phyloP scores from a whole-genome alignment of 2,888 invertebrate species.

The Oscheius sp. region DNA sequence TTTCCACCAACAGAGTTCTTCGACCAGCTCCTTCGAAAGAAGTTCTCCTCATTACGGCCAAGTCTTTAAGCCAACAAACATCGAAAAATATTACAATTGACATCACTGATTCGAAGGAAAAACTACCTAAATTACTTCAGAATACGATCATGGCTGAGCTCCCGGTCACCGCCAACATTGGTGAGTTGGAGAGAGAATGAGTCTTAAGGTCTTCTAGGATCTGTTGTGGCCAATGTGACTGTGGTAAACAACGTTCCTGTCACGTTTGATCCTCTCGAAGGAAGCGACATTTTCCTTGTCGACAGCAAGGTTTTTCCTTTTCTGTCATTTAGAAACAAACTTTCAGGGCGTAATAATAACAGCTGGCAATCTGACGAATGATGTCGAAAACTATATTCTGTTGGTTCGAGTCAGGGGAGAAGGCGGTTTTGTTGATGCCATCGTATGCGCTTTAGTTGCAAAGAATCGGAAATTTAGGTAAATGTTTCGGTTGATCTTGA shows the following conservation, averaged over 20 bases:
- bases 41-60: not conserved
- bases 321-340: not conserved
- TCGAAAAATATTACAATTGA: constrained; percentile 6
- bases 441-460: not conserved
- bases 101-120: not conserved
- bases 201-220: not conserved
- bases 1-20: constrained; percentile 5
- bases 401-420: not conserved
- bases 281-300: constrained; percentile 1
- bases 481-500: constrained; percentile 14
- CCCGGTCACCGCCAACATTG: constrained; percentile 1
- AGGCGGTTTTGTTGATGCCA: not conserved
- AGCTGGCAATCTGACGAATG: not conserved
- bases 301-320: constrained; percentile 2
- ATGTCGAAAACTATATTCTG: not conserved
- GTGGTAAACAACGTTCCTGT: constrained; percentile 5
- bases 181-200: not conserved
- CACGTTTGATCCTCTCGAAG: not conserved
- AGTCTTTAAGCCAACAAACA: not conserved
- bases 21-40: not conserved
- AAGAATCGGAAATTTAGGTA: not conserved
- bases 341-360: constrained; percentile 6
- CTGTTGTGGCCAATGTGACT: constrained; percentile 8
- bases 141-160: not conserved
- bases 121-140: constrained; percentile 4